Evolutionary conservation across 2,888 invertebrate genomes (phyloP).

Genomic region (Polyommatus icarus): DNA sequence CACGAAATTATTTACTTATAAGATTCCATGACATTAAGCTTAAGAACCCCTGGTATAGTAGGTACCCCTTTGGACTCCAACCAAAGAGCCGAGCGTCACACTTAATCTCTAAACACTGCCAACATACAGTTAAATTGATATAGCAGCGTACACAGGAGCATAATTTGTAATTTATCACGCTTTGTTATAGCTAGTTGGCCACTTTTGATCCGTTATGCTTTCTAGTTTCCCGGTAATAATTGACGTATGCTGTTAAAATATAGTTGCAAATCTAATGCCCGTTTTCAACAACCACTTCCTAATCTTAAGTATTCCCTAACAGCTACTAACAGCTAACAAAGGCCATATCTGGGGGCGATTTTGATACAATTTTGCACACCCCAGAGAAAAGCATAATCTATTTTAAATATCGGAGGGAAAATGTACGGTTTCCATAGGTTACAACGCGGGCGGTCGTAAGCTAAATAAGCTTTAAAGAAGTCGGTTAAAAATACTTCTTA

Average conservation of each 20-base stretch:
- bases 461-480: background rate
- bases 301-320: too few relatives aligned
- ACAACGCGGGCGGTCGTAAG: background rate
- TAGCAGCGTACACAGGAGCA: slow-evolving; percentile 27
- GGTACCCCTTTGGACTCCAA: background rate
- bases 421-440: too few relatives aligned
- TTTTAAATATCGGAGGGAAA: background rate
- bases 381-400: background rate
- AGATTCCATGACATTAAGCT: too few relatives aligned
- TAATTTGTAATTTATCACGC: slow-evolving; percentile 52
- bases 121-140: background rate
- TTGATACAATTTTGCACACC: background rate
- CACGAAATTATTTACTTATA: too few relatives aligned
- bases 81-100: background rate
- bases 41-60: background rate
- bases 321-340: background rate
- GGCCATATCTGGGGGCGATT: background rate
- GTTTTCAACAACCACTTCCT: background rate
- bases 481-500: too few relatives aligned
- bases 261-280: background rate
- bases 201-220: background rate
- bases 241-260: background rate
- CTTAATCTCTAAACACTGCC: background rate
- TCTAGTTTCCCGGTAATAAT: background rate
- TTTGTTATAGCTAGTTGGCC: slow-evolving; percentile 38